Base-by-base conservation (phyloP, 2,888 invertebrate genomes). In the Parascotia fuliginaria region DNA sequence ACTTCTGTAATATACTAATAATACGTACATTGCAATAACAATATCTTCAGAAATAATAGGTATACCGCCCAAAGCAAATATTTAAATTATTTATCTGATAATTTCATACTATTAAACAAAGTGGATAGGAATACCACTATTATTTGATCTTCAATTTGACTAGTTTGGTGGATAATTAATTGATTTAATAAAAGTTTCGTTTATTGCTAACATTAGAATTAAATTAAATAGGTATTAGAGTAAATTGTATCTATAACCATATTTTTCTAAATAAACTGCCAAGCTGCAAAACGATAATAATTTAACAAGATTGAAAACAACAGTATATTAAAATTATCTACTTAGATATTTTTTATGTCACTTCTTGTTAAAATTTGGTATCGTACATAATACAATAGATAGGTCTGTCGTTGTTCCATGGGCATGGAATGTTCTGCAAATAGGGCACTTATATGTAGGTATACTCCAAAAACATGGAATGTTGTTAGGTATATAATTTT, bases 271-370 rank as follows among this genome's bases (percentile, higher is more conserved):
- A 57, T 47, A 58, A 71, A 67, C 76, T 74, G 72, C 77, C 57
- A 73, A 70, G 74, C 68, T 74, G 75, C 54, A 55, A 65, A 70
- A 59, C 39, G 55, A 56, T 55, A 40, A 46, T 51, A 31, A 19
- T 52, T 57, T 59, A 63, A 59, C 55, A 65, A 61, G 43, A 34
- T 45, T 27, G 37, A 51, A 58, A 55, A 49, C 36, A 56, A 52
- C 28, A n/a, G n/a, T n/a, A n/a, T n/a, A n/a, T n/a, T n/a, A n/a
- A n/a, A n/a, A n/a, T n/a, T n/a, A n/a, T n/a, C n/a, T n/a, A n/a
- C n/a, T n/a, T n/a, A n/a, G n/a, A n/a, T n/a, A n/a, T n/a, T n/a
- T n/a, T n/a, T n/a, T n/a, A n/a, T n/a, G n/a, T n/a, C n/a, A n/a
- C n/a, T n/a, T n/a, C n/a, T n/a, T n/a, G n/a, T n/a, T n/a, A n/a